Base-by-base conservation (phyloP, 2,888 invertebrate species). In the Dynastes grantii region DNA sequence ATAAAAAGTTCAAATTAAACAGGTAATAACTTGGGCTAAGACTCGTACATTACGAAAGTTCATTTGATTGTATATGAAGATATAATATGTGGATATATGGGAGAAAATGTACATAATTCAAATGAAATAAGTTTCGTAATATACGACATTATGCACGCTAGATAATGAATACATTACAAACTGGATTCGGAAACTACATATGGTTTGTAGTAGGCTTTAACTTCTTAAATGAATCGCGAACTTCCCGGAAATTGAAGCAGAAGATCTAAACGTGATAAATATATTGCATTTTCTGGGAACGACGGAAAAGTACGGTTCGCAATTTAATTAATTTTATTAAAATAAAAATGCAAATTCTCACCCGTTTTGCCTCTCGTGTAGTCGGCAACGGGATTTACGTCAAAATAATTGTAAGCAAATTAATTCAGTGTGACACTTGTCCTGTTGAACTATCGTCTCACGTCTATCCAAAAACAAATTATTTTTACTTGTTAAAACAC, bases 111-210 rank as follows among this genome's bases (percentile, higher is more conserved):
- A 55, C 22, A 55, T 22, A 55, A 55, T 27, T 55, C 22, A 55
- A 22, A 55, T 55, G 55, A 55, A 55, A 55, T 55, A 55, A 55
- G 55, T 55, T 55, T 55, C 55, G 55, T 55, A 55, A 55, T 55
- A 55, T 55, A 22, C 22, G 22, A 55, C 16, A 55, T 16, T 16
- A 22, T 22, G 22, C 9, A 22, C 22, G 8, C 27, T 22, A 6
- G 16, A 55, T 55, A 55, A 55, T 22, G 55, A 55, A 55, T 55
- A 22, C 9, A 22, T 55, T 55, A 22, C 55, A 55, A 55, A 55
- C 22, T 55, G 9, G 55, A 22, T 55, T 55, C 0, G 55, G 55
- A 55, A 55, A 55, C 55, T 55, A 55, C 55, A 55, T 55, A 22
- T 22, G 22, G 55, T 22, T 55, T 55, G 22, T 22, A 55, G 9